A percentile compares a stretch with the other conserved stretches of the same genome.
Conservation (phyloP, 92 coral and sea anemone species). For the Metridium senile region DNA sequence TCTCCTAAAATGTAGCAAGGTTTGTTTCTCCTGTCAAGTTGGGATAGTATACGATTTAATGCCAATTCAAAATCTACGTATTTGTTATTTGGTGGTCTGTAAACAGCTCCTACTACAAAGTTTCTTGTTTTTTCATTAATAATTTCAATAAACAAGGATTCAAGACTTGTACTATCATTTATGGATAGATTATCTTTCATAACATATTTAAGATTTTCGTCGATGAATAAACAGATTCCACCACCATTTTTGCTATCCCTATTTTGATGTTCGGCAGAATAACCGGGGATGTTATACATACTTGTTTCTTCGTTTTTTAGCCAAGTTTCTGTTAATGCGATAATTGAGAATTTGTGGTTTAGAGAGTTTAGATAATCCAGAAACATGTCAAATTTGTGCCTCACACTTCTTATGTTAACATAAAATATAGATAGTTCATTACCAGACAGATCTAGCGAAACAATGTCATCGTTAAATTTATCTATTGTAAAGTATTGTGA, state of each 20-base stretch:
- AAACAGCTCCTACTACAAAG: background rate
- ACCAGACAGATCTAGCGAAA: no score
- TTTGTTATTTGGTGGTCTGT: slow-evolving; percentile 20
- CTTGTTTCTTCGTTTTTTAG: background rate
- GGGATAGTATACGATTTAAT: slow-evolving; percentile 3
- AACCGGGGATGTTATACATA: background rate
- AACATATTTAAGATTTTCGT: background rate
- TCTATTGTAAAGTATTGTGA: no score
- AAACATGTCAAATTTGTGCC: background rate
- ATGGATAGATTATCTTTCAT: background rate
- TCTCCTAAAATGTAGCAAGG: slow-evolving; percentile 7
- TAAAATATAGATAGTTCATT: background rate
- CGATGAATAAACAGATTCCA: background rate
- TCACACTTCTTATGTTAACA: background rate
- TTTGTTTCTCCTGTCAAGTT: slow-evolving; percentile 7
- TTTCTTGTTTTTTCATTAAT: slow-evolving; percentile 12
- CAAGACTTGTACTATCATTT: background rate
- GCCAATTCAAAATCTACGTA: background rate
- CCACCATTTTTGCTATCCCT: background rate
- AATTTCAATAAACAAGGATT: slow-evolving; percentile 20
- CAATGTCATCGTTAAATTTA: no score
- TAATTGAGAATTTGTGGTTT: background rate
- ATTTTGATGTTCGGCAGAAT: background rate
- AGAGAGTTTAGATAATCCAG: background rate
- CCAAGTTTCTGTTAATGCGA: slow-evolving; percentile 11